A percentile compares a stretch with the other conserved stretches of the same genome.
phyloP scores from a whole-genome alignment of 2,888 invertebrate species.

The Xylocampa areola region DNA sequence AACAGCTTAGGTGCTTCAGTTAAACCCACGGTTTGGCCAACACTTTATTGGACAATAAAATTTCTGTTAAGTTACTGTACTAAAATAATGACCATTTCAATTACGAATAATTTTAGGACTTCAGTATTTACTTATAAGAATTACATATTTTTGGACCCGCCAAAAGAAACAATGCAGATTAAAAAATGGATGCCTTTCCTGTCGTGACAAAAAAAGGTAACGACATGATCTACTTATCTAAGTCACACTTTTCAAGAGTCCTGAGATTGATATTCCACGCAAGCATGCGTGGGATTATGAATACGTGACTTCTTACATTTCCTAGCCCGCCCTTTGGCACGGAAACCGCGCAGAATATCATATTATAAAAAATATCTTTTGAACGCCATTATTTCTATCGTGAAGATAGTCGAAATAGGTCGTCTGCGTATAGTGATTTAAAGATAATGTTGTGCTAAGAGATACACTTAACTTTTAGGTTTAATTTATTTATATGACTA shows the following conservation, averaged over 20 bases:
- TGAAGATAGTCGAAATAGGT: too few relatives aligned
- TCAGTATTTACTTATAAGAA: constrained; percentile 7
- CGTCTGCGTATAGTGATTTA: too few relatives aligned
- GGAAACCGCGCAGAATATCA: constrained; percentile 4
- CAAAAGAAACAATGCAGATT: too few relatives aligned
- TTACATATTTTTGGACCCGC: too few relatives aligned
- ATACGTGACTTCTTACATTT: constrained; percentile 57
- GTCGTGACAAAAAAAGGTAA: constrained; percentile 25
- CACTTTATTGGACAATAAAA: constrained; percentile 41
- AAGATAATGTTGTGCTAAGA: too few relatives aligned
- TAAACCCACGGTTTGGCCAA: constrained; percentile 24
- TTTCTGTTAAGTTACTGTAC: constrained; percentile 13
- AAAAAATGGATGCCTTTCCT: constrained; percentile 9
- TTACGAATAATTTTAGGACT: constrained; percentile 26
- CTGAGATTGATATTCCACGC: constrained; percentile 61
- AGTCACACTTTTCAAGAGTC: constrained; percentile 46
- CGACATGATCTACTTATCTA: constrained; percentile 54
- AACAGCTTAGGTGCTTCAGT: constrained; percentile 29
- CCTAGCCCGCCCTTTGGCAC: constrained; percentile 35
- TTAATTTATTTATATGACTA: too few relatives aligned
- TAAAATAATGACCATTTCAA: constrained; percentile 44
- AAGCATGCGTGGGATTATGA: constrained; percentile 60
- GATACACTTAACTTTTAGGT: too few relatives aligned
- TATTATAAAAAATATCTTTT: constrained; percentile 1
- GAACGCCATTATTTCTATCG: neutral